Evolutionary conservation across 1,140 invertebrate species (phyloP), one percentile per base, ranked within the genome.

Genomic region (Heliconius hermathena): DNA sequence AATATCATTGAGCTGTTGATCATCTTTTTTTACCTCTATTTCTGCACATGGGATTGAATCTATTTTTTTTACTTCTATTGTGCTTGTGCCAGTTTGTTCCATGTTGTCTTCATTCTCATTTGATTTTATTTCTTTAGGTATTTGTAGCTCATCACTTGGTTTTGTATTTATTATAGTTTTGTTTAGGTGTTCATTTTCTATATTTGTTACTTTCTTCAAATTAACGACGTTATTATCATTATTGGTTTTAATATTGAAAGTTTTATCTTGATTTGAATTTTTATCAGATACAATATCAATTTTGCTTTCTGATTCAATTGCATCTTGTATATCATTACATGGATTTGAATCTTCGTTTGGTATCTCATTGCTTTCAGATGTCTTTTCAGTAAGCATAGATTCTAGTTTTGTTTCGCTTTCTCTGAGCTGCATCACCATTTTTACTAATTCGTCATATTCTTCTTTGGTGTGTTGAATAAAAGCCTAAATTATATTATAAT

Each of bases 401-500:
- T 91, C 87, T 71, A 95, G 83, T 84, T 95, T 95, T 20, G 71
- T 89, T 88, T 95, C 94, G 82, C 94, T 95, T 82, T 95, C 94
- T 87, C 93, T 95, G 76, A 95, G 87, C 79, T 95, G 91, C 89
- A 90, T 89, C 73, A 95, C 89, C 88, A 94, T 95, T 84, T 91
- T 87, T 73, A 94, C 85, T 57, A 95, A 83, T 86, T 95, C 94
- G 86, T 94, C 93, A 87, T 94, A 94, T 90, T 94, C 93, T 87
- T 93, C 91, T 86, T 93, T 94, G 75, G 92, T 94, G 81, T 93
- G 92, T 81, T 94, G 89, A 84, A 94, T 92, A 89, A 91, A 94
- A 70, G 91, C 92, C 91, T 94, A 93, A 87, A 90, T 93, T 88
- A 82, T 66, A 90, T 76, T 66, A 57, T 29, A 29, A 76, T 38